Evolutionary conservation across 2,797 vertebrate species (phyloP), one percentile per base, ranked within the genome.

Genomic region (Gadopsis marmoratus): DNA sequence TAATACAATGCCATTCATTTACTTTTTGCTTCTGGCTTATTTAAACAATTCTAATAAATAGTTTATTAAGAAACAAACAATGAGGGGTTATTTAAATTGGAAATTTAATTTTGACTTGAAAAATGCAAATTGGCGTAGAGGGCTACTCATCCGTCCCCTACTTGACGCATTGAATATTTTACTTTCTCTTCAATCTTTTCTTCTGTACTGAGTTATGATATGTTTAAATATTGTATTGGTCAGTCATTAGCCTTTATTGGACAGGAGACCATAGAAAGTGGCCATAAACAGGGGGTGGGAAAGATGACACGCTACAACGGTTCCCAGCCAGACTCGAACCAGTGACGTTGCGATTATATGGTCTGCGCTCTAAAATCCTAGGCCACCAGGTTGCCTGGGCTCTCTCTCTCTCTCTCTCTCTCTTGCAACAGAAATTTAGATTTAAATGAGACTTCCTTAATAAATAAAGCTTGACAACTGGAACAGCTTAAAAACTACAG

Each of bases 391-490:
- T 64, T 64, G n/a, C 14, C 37, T 31, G 19, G 17, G 61, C 0
- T 14, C 14, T 37, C 41, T 68, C 17, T 58, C 33, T 63, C 43
- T 35, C 13, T 35, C 41, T 67, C 17, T 58, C 33, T 64, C 35
- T 35, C 37, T 54, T 17, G 19, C 11, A 60, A 65, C 37, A 64
- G 11, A 69, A 60, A 66, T 61, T 47, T 70, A 56, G 47, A 85
- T 79, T 76, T 66, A 41, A 77, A 65, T 65, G 10, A 74, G 43
- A 79, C 60, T 65, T 76, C 16, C 37, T 72, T 16, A 71, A 67
- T 74, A 71, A 79, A 86, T 67, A 76, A 58, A 86, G 47, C 70
- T 74, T 71, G 76, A 70, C 56, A 82, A 61, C 68, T 83, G 61
- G 50, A 81, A 80, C 74, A 77, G 51, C 69, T 61, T 74, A 67